phyloP scores from a whole-genome alignment of 2,113 vertebrate species.

The Hippocampus barbouri region DNA sequence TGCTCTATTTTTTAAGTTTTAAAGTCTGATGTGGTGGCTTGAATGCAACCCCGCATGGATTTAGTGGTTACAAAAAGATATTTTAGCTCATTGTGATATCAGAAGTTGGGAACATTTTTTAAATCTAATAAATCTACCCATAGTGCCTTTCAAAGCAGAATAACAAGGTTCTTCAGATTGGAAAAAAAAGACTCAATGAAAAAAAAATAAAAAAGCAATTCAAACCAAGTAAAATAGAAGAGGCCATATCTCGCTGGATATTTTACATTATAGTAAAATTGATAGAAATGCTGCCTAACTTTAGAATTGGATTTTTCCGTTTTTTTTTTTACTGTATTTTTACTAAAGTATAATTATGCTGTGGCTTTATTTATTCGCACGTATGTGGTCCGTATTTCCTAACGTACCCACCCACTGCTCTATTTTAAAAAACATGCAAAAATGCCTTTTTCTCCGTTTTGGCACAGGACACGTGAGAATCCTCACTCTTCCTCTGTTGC shows the following conservation, averaged over 20 bases:
- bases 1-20: slow-evolving; percentile 1
- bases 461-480: not conserved
- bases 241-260: not conserved
- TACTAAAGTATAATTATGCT: not conserved
- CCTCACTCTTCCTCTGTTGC: slow-evolving; percentile 23
- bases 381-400: too few species aligned
- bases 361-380: too few species aligned
- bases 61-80: not conserved
- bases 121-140: too few species aligned
- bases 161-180: too few species aligned
- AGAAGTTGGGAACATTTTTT: too few species aligned
- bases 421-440: not conserved
- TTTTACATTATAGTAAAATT: too few species aligned
- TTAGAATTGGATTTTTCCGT: not conserved
- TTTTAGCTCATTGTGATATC: too few species aligned
- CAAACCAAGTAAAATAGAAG: not conserved
- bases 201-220: too few species aligned
- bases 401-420: not conserved
- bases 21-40: not conserved
- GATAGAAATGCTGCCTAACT: not conserved
- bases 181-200: too few species aligned
- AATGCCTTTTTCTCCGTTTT: not conserved
- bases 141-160: not conserved
- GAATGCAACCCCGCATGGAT: not conserved
- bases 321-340: not conserved